Base-by-base conservation (phyloP, 2,797 vertebrate genomes). In the Darevskia mixta region DNA sequence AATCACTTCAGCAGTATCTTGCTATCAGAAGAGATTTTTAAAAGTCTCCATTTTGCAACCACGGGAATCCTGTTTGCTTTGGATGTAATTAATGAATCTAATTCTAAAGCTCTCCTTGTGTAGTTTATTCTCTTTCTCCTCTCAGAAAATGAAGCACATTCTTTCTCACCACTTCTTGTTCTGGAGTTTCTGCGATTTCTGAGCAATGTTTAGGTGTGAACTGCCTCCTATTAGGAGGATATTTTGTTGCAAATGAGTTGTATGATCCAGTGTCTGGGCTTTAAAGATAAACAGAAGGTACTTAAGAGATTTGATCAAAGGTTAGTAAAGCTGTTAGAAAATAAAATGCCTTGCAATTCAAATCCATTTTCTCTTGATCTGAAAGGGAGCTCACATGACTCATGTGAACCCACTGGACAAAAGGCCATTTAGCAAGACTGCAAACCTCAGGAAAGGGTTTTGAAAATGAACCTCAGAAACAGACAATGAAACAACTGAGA, bases 251-350 rank as follows among this genome's bases (percentile, higher is more conserved):
- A 91, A 73, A 89, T 0, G 0, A 85, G 55, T 79, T 88, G 32
- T n/a, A 89, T 43, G 82, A 83, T 43, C 35, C 93, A 79, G 25
- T 78, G 61, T 92, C 89, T 87, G 77, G 82, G 75, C 0, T 94
- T 90, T 93, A 92, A 91, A 95, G 90, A 93, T 85, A 95, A 94
- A 92, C 61, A 92, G 43, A 92, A 49, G 6, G 35, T 71, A 80
- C 18, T 85, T 89, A 93, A 55, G 38, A 89, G 5, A 85, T 90
- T 83, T 86, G 27, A 92, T 82, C 64, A 91, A 92, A 89, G 83
- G 73, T 93, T 89, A 91, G 86, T 29, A 89, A 81, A 13, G 87
- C 17, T 69, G 5, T 20, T 43, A 88, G 82, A 88, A 89, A 79
- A 17, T 10, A 71, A 79, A 43, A 89, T 66, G 0, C 0, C 64